Evolutionary conservation across 2,797 vertebrate genomes (phyloP).

Genomic region (Jordanella pulchra): DNA sequence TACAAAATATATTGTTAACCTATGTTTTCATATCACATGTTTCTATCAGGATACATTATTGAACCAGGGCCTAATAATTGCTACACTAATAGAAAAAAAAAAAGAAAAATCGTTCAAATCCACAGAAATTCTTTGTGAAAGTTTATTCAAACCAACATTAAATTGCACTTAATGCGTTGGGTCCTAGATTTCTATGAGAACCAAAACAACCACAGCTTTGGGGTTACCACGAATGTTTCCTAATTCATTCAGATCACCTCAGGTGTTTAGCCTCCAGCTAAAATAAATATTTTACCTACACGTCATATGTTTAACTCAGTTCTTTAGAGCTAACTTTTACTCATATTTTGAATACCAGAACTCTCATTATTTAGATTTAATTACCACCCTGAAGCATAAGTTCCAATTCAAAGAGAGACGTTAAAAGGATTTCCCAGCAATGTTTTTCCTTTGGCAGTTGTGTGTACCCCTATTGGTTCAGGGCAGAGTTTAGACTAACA

Average conservation of each 20-base stretch:
- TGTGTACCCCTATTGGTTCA: background rate
- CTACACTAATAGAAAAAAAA: background rate
- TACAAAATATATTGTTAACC: too few species aligned
- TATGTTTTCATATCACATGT: background rate
- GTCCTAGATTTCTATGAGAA: background rate
- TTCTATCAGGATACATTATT: background rate
- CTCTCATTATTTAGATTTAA: constrained; percentile 17
- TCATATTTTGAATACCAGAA: background rate
- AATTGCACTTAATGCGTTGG: background rate
- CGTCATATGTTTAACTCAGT: background rate
- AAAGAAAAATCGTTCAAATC: background rate
- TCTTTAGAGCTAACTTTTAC: background rate
- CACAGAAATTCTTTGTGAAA: background rate
- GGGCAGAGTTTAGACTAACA: constrained; percentile 21
- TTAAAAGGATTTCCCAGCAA: constrained; percentile 12
- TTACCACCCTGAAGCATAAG: constrained; percentile 1
- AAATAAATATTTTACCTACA: background rate
- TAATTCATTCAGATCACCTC: background rate
- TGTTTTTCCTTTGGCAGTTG: constrained; percentile 15
- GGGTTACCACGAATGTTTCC: background rate
- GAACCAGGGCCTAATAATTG: background rate
- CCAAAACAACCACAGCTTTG: background rate
- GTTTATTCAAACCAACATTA: too few species aligned
- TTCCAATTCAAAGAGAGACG: constrained; percentile 30
- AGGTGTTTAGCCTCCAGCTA: background rate